Percentiles rank a stretch among this genome's conserved stretches.
phyloP scores from a whole-genome alignment of 2,113 vertebrate species.

The Murina feae region DNA sequence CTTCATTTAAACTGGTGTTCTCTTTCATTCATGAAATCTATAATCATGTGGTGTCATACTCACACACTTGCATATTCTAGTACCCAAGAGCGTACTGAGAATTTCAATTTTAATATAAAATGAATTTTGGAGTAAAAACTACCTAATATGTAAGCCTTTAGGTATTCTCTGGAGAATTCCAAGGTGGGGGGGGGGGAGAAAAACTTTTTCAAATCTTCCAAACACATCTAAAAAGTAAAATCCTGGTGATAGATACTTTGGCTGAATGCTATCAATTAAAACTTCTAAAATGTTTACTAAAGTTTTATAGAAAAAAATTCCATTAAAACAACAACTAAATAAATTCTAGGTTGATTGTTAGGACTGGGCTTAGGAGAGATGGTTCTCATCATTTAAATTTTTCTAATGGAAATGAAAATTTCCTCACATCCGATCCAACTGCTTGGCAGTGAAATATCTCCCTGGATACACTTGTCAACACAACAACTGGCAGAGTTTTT shows the following conservation, averaged over 20 bases:
- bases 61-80: slow-evolving; percentile 60
- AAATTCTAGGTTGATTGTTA: neutral
- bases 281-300: slow-evolving; percentile 38
- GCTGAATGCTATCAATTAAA: slow-evolving; percentile 36
- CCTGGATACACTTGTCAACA: neutral
- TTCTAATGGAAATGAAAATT: slow-evolving; percentile 42
- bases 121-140: slow-evolving; percentile 53
- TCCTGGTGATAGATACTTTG: slow-evolving; percentile 44
- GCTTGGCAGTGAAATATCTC: slow-evolving; percentile 44
- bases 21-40: slow-evolving; percentile 42
- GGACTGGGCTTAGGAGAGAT: neutral
- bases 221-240: slow-evolving; percentile 44
- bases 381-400: slow-evolving; percentile 5
- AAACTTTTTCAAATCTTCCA: slow-evolving; percentile 23
- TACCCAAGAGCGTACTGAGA: slow-evolving; percentile 40
- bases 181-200: neutral
- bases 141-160: slow-evolving; percentile 51
- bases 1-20: slow-evolving; percentile 50
- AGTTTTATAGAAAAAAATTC: slow-evolving; percentile 51
- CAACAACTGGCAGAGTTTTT: slow-evolving; percentile 25
- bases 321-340: slow-evolving; percentile 48
- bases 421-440: neutral
- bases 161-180: slow-evolving; percentile 41
- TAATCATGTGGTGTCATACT: slow-evolving; percentile 16
- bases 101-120: slow-evolving; percentile 61